Percentiles rank a stretch among this genome's conserved stretches.
These are phyloP conservation scores for Porites lobata DNA, from an alignment of 92 coral and sea anemone genomes.

Conservation along the genomic window DNA sequence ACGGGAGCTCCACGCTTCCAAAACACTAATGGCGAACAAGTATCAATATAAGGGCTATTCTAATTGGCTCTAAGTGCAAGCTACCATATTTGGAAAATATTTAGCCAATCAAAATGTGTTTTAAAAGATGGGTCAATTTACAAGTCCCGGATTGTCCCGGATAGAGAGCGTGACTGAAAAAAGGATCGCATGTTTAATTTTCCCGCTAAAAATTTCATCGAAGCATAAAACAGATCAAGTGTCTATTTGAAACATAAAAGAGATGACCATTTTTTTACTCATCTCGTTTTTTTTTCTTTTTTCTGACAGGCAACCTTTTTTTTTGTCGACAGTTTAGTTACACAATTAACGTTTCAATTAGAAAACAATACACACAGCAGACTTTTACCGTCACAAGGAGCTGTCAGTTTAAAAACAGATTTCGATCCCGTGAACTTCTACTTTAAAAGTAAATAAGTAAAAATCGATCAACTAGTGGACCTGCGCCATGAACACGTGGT, in stretches of 20 bases:
- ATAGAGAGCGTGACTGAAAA: constrained; percentile 13
- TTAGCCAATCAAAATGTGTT: constrained; percentile 38
- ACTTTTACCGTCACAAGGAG: too few relatives aligned
- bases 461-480: too few relatives aligned
- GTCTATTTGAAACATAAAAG: too few relatives aligned
- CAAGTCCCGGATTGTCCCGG: constrained; percentile 47
- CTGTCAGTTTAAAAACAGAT: too few relatives aligned
- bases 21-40: not conserved
- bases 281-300: not conserved
- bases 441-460: too few relatives aligned
- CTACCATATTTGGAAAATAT: constrained; percentile 13
- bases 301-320: not conserved
- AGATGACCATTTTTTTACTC: not conserved
- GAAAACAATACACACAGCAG: constrained; percentile 1
- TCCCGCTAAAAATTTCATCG: constrained; percentile 7
- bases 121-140: not conserved
- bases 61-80: constrained; percentile 14
- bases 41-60: constrained; percentile 32
- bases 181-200: not conserved
- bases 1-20: constrained; percentile 43
- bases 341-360: constrained; percentile 11
- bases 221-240: not conserved
- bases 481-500: too few relatives aligned
- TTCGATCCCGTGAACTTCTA: too few relatives aligned
- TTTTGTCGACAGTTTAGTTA: not conserved